These are phyloP conservation scores for Phalanger gymnotis DNA, from an alignment of 2,797 vertebrate species.

Conservation along the genomic window DNA sequence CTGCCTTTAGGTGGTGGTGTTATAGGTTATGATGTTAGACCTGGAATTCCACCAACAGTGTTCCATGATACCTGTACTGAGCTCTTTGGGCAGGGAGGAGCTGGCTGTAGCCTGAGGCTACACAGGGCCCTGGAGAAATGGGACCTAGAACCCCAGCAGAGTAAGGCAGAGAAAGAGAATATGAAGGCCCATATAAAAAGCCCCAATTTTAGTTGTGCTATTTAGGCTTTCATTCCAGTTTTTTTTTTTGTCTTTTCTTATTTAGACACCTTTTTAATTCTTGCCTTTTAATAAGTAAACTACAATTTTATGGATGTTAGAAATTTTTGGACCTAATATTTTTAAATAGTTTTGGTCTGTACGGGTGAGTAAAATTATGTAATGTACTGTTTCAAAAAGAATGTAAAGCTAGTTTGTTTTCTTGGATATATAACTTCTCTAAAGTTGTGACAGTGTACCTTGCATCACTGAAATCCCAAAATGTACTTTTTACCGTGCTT, in stretches of 20 bases:
- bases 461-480: conserved; percentile 95
- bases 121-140: conserved; percentile 94
- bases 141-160: conserved; percentile 88
- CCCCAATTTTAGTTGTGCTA: conserved; percentile 94
- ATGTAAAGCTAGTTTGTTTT: conserved; percentile 81
- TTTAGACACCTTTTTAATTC: conserved; percentile 91
- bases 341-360: conserved; percentile 89
- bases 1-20: conserved; percentile 88
- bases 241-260: conserved; percentile 87
- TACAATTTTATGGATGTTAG: conserved; percentile 90
- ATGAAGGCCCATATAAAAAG: conserved; percentile 98
- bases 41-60: conserved; percentile 91
- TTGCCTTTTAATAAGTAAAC: conserved; percentile 95
- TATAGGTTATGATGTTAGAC: conserved; percentile 95
- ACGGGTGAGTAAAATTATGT: conserved; percentile 88
- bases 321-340: conserved; percentile 89
- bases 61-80: conserved; percentile 98
- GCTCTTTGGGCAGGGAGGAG: conserved; percentile 95
- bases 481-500: conserved; percentile 92
- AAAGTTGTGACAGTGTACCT: conserved; percentile 94
- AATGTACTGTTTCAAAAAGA: conserved; percentile 85
- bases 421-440: conserved; percentile 88
- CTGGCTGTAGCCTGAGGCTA: conserved; percentile 89
- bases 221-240: conserved; percentile 87
- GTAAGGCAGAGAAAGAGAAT: conserved; percentile 98